These are phyloP conservation scores for Mustela lutreola DNA, from an alignment of 2,113 vertebrate species.

Conservation along the genomic window DNA sequence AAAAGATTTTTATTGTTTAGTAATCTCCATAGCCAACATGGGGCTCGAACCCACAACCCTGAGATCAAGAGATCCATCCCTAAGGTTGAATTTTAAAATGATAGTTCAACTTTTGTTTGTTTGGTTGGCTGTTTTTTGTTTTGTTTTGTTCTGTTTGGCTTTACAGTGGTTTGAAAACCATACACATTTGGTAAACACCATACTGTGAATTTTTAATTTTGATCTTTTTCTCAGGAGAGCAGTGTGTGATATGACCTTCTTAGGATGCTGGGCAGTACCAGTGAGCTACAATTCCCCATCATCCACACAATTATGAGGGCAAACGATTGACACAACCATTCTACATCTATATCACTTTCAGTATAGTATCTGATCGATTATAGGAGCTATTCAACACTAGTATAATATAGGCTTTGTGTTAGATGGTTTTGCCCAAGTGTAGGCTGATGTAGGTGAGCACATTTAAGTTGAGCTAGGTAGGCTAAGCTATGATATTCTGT, in stretches of 20 bases:
- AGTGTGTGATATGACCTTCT: neutral
- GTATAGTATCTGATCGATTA: neutral
- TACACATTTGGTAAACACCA: neutral
- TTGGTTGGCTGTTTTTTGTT: no score
- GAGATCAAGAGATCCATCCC: neutral
- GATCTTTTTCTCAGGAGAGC: neutral
- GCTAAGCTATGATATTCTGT: neutral
- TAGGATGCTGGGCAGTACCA: neutral
- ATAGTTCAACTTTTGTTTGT: neutral
- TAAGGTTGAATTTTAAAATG: conserved; percentile 49
- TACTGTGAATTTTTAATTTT: neutral
- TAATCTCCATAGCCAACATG: neutral
- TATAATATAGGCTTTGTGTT: neutral
- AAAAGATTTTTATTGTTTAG: neutral
- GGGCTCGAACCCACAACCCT: neutral
- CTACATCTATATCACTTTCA: neutral
- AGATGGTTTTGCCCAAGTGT: neutral
- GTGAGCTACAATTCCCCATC: neutral
- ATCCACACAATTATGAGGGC: neutral
- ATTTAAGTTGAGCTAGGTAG: neutral
- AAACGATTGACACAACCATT: neutral
- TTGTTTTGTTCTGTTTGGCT: neutral
- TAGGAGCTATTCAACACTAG: neutral
- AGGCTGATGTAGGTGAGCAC: neutral
- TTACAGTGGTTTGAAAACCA: neutral